Base-by-base conservation (phyloP, 2,113 vertebrate genomes). In the Melanerpes aurifrons region DNA sequence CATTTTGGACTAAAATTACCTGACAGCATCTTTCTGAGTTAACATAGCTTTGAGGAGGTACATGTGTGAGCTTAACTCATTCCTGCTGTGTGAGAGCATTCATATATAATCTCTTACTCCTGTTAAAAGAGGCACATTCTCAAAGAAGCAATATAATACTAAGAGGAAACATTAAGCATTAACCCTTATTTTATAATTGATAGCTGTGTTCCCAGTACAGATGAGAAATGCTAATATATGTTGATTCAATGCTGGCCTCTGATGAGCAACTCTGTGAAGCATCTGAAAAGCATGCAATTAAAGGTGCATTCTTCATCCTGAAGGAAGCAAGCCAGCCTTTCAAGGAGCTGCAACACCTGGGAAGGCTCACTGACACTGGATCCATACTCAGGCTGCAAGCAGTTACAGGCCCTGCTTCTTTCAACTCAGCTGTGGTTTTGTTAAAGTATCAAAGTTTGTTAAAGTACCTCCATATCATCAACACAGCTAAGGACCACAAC, bases 141-240 rank as follows among this genome's bases (percentile, higher is more conserved):
- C 35, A 37, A 50, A 21, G 24, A 89, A 76, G 13, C 73, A 85
- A 12, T 14, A 62, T n/a, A 83, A 80, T 56, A 48, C n/a, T 35
- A 78, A 90, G 35, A 28, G n/a, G 58, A 83, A 89, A 83, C 54
- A 69, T 7, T 72, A 88, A 87, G 72, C 56, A 89, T 8, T 15
- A 93, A 63, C 7, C 4, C 63, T 7, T 70, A 54, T 57, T 91
- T 79, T 35, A 18, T 82, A 67, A 70, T 80, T 82, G 74, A 53
- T 61, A 81, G 25, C 40, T 81, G 4, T 59, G 53, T 59, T 26
- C 12, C 29, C 31, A 76, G 10, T 63, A 67, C 19, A 40, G 66
- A 61, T 14, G 20, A 90, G 47, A 88, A 89, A 82, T 57, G 22
- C 17, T 69, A 47, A 91, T 87, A 69, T 17, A n/a, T 24, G 11